Percentiles rank a stretch among this genome's conserved stretches.
These are phyloP conservation scores for Pogonocherus hispidulus DNA, from an alignment of 2,888 invertebrate genomes.

Conservation along the genomic window DNA sequence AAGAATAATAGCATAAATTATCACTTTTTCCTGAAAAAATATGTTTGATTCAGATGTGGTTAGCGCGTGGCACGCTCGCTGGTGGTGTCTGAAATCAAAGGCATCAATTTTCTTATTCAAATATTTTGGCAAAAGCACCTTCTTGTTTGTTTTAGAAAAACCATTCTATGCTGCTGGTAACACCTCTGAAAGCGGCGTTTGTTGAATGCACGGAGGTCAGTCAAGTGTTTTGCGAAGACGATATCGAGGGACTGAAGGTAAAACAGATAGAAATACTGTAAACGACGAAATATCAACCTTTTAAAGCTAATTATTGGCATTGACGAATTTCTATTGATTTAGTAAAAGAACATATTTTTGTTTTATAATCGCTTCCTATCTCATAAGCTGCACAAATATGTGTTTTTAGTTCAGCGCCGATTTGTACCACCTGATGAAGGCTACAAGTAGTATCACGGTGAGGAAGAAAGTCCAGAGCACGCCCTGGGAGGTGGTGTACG, in stretches of 20 bases:
- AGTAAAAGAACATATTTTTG: too few relatives aligned
- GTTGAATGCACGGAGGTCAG: conserved; percentile 85
- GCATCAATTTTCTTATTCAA: not conserved
- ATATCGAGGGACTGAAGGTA: conserved; percentile 49
- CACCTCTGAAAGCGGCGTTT: conserved; percentile 77
- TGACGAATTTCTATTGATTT: too few relatives aligned
- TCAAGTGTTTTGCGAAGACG: conserved; percentile 74
- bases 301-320: too few relatives aligned
- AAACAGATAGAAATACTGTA: too few relatives aligned
- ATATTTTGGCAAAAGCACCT: not conserved
- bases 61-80: too few relatives aligned
- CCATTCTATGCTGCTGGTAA: conserved; percentile 72
- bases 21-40: too few relatives aligned
- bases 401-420: conserved; percentile 79
- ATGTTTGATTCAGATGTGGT: too few relatives aligned
- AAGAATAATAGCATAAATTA: too few relatives aligned
- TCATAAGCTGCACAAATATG: not conserved
- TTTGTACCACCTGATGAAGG: conserved; percentile 71
- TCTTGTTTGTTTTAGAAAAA: conserved; percentile 48
- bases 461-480: conserved; percentile 72
- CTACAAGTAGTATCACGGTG: conserved; percentile 75
- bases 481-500: conserved; percentile 74
- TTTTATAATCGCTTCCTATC: too few relatives aligned
- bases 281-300: not conserved
- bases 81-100: conserved; percentile 2